Conservation (phyloP, 2,888 invertebrate species). For the Pasiphila rectangulata region DNA sequence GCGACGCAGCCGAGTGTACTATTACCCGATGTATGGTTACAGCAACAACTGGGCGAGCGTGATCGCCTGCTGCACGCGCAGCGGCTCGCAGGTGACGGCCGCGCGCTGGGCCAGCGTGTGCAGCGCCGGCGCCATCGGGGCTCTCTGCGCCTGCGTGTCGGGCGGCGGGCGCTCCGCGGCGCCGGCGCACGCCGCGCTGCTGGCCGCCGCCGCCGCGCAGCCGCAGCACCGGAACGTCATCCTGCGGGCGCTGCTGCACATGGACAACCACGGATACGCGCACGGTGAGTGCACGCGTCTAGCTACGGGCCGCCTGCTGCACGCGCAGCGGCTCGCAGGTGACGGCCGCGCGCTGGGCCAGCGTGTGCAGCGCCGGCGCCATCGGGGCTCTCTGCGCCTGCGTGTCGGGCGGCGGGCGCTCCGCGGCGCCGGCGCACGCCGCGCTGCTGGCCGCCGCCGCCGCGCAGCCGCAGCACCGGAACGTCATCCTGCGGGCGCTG, state of each 20-base stretch:
- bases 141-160: conserved; percentile 58
- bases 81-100: conserved; percentile 38
- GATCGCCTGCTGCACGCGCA: conserved; percentile 88
- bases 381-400: conserved; percentile 61
- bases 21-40: conserved; percentile 1
- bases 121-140: conserved; percentile 56
- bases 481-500: conserved; percentile 47
- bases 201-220: conserved; percentile 35
- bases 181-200: conserved; percentile 46
- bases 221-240: conserved; percentile 42
- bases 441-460: conserved; percentile 37
- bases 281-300: conserved; percentile 49
- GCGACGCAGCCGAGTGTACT: too few relatives aligned
- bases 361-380: conserved; percentile 51
- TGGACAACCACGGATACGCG: conserved; percentile 62
- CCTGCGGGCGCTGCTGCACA: conserved; percentile 54
- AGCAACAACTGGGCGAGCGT: conserved; percentile 93
- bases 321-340: conserved; percentile 68
- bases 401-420: conserved; percentile 48
- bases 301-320: conserved; percentile 84
- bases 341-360: conserved; percentile 44
- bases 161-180: conserved; percentile 43
- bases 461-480: conserved; percentile 43
- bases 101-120: conserved; percentile 45
- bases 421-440: conserved; percentile 43